phyloP scores from a whole-genome alignment of 2,113 vertebrate genomes.

The Paradoxurus hermaphroditus region DNA sequence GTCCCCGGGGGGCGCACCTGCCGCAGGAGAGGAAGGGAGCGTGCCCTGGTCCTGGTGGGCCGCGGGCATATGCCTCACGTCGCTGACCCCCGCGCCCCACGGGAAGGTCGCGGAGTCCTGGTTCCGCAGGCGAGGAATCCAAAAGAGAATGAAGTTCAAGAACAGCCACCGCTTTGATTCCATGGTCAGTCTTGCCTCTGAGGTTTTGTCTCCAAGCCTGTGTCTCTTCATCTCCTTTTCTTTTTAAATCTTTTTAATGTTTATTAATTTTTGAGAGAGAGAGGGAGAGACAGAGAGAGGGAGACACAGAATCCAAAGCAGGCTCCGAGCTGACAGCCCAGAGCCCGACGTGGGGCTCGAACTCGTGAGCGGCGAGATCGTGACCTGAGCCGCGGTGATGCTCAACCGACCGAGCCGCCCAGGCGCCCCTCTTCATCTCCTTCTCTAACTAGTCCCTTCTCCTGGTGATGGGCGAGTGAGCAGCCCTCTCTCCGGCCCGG shows the following conservation, averaged over 20 bases:
- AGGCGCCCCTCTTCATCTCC: neutral
- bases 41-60: neutral
- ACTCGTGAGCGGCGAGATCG: too few relatives aligned
- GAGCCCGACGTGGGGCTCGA: too few relatives aligned
- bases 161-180: neutral
- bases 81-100: too few relatives aligned
- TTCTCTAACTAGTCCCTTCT: neutral
- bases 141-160: neutral
- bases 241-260: too few relatives aligned
- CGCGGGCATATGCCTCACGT: neutral
- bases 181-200: neutral
- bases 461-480: neutral
- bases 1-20: neutral
- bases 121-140: neutral
- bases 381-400: too few relatives aligned
- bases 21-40: neutral
- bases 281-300: too few relatives aligned
- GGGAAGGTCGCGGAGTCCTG: neutral
- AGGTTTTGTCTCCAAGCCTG: neutral
- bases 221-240: neutral
- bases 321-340: too few relatives aligned
- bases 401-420: too few relatives aligned
- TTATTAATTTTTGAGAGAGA: too few relatives aligned
- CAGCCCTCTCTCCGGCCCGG: neutral
- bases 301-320: too few relatives aligned